Evolutionary conservation across 1,140 invertebrate species (phyloP).

Genomic region (Atta texana): DNA sequence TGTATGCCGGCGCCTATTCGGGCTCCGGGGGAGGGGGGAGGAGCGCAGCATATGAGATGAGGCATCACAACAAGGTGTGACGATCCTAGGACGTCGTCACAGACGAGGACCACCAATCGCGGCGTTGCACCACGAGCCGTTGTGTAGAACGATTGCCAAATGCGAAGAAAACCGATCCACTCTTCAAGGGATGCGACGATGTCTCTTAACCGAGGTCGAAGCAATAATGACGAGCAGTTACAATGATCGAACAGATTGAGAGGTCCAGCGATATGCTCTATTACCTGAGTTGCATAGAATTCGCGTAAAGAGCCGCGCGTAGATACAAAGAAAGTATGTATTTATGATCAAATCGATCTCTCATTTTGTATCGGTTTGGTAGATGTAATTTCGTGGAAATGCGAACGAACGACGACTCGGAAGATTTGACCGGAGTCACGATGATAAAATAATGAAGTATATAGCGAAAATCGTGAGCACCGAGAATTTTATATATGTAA

Average conservation of each 20-base stretch:
- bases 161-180: conserved; percentile 70
- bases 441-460: conserved; percentile 14
- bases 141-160: conserved; percentile 69
- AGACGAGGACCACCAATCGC: conserved; percentile 56
- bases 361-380: conserved; percentile 45
- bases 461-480: conserved; percentile 18
- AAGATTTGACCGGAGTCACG: conserved; percentile 1
- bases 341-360: conserved; percentile 49
- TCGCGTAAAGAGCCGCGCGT: background rate
- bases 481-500: conserved; percentile 58
- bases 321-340: conserved; percentile 50
- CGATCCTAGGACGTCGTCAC: conserved; percentile 77
- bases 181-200: conserved; percentile 38
- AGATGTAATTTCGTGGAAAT: conserved; percentile 42
- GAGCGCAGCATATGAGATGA: conserved; percentile 87
- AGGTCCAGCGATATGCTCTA: conserved; percentile 59
- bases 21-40: conserved; percentile 86
- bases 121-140: conserved; percentile 66
- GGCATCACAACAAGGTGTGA: conserved; percentile 88
- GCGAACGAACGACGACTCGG: conserved; percentile 32
- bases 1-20: conserved; percentile 89
- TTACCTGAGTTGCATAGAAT: conserved; percentile 48
- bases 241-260: conserved; percentile 46
- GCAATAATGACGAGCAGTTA: conserved; percentile 39
- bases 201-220: conserved; percentile 52